Evolutionary conservation across 2,888 invertebrate genomes (phyloP), one percentile per base, ranked within the genome.

Genomic region (Tuta absoluta): DNA sequence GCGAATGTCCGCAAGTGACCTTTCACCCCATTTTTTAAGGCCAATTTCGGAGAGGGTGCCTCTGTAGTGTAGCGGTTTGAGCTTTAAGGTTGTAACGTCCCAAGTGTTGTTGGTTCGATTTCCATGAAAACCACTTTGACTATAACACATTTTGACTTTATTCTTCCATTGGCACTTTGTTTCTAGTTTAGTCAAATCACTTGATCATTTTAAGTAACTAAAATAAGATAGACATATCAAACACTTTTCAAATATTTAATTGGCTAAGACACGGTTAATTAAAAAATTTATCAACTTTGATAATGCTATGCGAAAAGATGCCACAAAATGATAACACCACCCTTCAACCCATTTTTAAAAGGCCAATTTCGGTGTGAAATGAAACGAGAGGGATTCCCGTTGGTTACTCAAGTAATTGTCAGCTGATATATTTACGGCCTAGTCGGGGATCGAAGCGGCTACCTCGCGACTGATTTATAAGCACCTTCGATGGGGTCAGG

Each of bases 321-420:
- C n/a, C n/a, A n/a, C n/a, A n/a, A n/a, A n/a, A n/a, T n/a, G n/a
- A n/a, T n/a, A n/a, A n/a, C n/a, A n/a, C n/a, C n/a, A n/a, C 58
- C 23, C 38, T 59, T 59, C 58, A 59, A 17, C 58, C 60, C 45
- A 60, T 60, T 60, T 60, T 60, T 60, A 60, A 60, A 59, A 60
- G 66, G 63, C 49, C 63, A 65, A 64, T 67, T 68, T 68, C 66
- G 65, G 65, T 7, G 17, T 19, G 49, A 63, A 63, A 51, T 63
- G 60, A 67, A 60, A 59, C 62, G 56, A 23, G 33, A 24, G 49
- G 41, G 57, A 64, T 62, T 63, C 58, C 33, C 58, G 68, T 68
- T 63, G 69, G 69, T 68, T 69, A 72, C 68, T 71, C 70, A 69
- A 70, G 71, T 75, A 75, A 75, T 75, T 75, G 75, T 73, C 75